A percentile compares a stretch with the other conserved stretches of the same genome.
These are phyloP conservation scores for Tenthredo mesomela DNA, from an alignment of 2,888 invertebrate genomes.

Conservation along the genomic window DNA sequence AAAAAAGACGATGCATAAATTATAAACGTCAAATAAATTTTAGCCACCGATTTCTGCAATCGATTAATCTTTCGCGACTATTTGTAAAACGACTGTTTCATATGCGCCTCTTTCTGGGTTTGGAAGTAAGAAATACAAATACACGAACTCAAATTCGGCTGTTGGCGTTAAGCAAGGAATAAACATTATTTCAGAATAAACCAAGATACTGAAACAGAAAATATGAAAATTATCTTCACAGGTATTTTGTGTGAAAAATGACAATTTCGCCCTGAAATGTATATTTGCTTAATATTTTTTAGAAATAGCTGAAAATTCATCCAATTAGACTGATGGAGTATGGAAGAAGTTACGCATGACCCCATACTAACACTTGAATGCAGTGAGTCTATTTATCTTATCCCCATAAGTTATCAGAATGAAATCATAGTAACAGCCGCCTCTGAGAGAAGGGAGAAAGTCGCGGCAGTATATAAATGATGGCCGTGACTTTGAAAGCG, in stretches of 20 bases:
- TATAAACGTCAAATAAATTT: not conserved
- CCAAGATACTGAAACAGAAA: not conserved
- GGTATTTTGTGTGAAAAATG: not conserved
- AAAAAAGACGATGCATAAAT: too few species aligned
- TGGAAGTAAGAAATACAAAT: not conserved
- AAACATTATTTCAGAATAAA: not conserved
- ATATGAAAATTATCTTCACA: not conserved
- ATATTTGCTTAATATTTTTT: not conserved
- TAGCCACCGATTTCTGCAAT: not conserved
- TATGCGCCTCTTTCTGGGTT: not conserved
- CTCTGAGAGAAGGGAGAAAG: constrained; percentile 75
- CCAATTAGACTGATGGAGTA: constrained; percentile 6
- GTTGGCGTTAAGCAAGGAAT: not conserved
- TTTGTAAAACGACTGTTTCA: not conserved
- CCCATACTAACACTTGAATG: constrained; percentile 31
- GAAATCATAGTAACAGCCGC: constrained; percentile 48
- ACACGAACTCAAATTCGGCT: not conserved
- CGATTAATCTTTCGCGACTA: not conserved
- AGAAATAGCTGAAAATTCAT: not conserved
- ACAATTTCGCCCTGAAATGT: not conserved
- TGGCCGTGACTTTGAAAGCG: constrained; percentile 77
- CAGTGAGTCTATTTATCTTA: not conserved
- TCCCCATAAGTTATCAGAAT: constrained; percentile 47
- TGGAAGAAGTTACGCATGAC: not conserved
- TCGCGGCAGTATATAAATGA: constrained; percentile 74